These are phyloP conservation scores for Atta texana DNA, from an alignment of 1,140 invertebrate genomes.

Conservation along the genomic window DNA sequence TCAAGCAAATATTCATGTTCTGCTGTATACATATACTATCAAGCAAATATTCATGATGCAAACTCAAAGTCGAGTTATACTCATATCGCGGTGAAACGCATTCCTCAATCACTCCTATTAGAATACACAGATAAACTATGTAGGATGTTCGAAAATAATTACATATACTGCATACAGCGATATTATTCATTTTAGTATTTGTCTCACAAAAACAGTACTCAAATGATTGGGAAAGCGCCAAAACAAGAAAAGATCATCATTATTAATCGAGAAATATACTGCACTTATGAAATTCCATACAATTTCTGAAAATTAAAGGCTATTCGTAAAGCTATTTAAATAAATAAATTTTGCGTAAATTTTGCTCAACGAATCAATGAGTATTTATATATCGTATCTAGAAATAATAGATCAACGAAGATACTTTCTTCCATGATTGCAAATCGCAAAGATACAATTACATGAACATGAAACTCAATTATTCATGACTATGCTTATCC, in stretches of 20 bases:
- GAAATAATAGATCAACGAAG: conserved; percentile 32
- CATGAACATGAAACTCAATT: neutral
- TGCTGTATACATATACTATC: neutral
- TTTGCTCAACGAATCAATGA: neutral
- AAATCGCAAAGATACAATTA: neutral
- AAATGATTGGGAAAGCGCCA: neutral
- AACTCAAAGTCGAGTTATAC: neutral
- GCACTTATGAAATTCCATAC: neutral
- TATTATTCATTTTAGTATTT: neutral
- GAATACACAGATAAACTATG: neutral
- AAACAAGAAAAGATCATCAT: neutral
- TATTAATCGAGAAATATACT: neutral
- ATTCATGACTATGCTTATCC: neutral
- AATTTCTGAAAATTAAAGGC: neutral
- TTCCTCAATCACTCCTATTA: neutral
- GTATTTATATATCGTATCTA: neutral
- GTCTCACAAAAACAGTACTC: neutral
- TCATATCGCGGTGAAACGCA: neutral
- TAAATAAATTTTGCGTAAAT: too few species aligned
- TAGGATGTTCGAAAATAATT: neutral
- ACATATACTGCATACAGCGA: neutral
- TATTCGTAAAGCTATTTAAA: neutral
- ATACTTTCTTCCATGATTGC: neutral
- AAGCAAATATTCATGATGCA: neutral
- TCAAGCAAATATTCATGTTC: neutral